A percentile compares a stretch with the other conserved stretches of the same genome.
These are phyloP conservation scores for Colossoma macropomum DNA, from an alignment of 2,113 vertebrate species.

Conservation along the genomic window DNA sequence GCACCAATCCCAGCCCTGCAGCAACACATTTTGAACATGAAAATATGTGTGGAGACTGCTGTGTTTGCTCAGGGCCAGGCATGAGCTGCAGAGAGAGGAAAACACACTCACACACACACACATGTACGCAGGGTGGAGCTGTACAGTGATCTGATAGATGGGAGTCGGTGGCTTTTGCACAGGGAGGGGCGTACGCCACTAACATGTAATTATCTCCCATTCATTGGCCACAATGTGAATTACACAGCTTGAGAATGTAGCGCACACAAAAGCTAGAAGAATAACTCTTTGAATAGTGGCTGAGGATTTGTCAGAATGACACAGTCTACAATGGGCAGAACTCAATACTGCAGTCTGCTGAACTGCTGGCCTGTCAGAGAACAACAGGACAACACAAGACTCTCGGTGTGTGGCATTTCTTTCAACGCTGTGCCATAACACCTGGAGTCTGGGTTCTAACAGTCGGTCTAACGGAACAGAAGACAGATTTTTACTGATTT, in stretches of 20 bases:
- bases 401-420: conserved; percentile 42
- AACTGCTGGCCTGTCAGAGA: conserved; percentile 27
- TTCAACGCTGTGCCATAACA: conserved; percentile 18
- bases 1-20: conserved; percentile 74
- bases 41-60: conserved; percentile 65
- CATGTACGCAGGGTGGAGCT: conserved; percentile 49
- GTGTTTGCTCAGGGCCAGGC: conserved; percentile 74
- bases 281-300: conserved; percentile 48
- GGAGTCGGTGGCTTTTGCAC: conserved; percentile 71
- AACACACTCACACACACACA: conserved; percentile 48
- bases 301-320: conserved; percentile 54
- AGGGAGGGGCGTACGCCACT: conserved; percentile 73
- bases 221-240: conserved; percentile 75
- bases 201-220: conserved; percentile 79
- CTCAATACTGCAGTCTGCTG: conserved; percentile 33
- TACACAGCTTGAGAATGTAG: conserved; percentile 61
- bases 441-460: conserved; percentile 19
- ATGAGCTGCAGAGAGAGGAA: conserved; percentile 62
- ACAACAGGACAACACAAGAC: conserved; percentile 10
- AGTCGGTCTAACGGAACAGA: not conserved
- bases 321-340: conserved; percentile 32
- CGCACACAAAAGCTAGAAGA: conserved; percentile 50
- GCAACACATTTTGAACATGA: conserved; percentile 73
- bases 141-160: conserved; percentile 73
- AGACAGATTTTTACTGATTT: not conserved